Conservation (phyloP, 2,797 vertebrate species). For the Tiaroga cobitis region DNA sequence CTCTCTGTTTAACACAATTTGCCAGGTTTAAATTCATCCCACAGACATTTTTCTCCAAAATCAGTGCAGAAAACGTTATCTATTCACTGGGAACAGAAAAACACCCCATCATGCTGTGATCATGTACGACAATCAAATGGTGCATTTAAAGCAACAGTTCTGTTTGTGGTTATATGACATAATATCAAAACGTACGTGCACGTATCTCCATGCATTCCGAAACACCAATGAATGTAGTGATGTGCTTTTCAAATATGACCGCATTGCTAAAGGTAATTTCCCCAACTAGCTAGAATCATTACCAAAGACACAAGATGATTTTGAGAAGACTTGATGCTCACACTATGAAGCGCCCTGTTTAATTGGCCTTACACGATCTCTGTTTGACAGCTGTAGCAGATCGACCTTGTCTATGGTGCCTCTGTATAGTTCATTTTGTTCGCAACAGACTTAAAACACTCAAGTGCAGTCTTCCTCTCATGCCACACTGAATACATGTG, state of each 20-base stretch:
- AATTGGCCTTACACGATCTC: constrained; percentile 45
- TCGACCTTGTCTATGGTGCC: constrained; percentile 56
- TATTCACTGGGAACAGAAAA: not conserved
- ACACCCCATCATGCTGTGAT: not conserved
- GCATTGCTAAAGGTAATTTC: constrained; percentile 27
- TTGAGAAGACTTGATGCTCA: not conserved
- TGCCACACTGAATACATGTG: constrained; percentile 50
- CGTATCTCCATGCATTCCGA: not conserved
- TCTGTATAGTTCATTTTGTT: constrained; percentile 52
- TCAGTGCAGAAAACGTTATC: not conserved
- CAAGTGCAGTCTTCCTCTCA: constrained; percentile 62
- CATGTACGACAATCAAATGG: not conserved
- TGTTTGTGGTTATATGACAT: not conserved
- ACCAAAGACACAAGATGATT: constrained; percentile 55
- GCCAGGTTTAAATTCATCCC: not conserved
- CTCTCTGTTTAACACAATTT: not conserved
- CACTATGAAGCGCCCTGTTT: constrained; percentile 3
- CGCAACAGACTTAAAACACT: constrained; percentile 44
- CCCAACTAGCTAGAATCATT: constrained; percentile 55
- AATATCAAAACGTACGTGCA: not conserved
- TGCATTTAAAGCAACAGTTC: not conserved
- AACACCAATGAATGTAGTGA: constrained; percentile 39
- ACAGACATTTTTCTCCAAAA: not conserved
- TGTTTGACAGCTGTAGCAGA: constrained; percentile 53
- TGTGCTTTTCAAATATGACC: constrained; percentile 37